Conservation (phyloP, 2,113 vertebrate genomes). For the Morone chrysops region DNA sequence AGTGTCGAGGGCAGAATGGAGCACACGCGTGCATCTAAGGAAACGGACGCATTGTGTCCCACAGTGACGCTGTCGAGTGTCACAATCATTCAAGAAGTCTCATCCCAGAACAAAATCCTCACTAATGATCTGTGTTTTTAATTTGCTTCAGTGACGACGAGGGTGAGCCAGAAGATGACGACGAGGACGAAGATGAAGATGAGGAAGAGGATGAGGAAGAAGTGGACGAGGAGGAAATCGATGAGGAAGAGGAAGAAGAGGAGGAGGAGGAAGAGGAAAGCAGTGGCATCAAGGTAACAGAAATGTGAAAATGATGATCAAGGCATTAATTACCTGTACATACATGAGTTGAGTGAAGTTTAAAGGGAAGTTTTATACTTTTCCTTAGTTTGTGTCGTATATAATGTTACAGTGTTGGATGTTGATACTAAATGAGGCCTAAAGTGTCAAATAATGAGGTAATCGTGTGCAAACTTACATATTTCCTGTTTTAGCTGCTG, state of each 20-base stretch:
- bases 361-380: neutral
- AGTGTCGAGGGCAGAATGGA: no score
- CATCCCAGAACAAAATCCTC: neutral
- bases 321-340: neutral
- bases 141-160: constrained; percentile 81
- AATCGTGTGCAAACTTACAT: no score
- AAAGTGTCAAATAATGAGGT: no score
- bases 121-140: neutral
- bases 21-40: no score
- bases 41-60: no score
- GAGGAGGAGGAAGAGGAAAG: constrained; percentile 68
- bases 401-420: no score
- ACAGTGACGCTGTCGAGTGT: no score
- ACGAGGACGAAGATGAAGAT: constrained; percentile 54
- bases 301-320: neutral
- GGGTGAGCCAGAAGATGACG: constrained; percentile 78
- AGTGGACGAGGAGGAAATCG: constrained; percentile 41
- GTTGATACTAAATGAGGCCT: no score
- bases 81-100: neutral
- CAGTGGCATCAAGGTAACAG: constrained; percentile 64
- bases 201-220: constrained; percentile 38
- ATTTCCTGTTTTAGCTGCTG: no score
- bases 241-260: constrained; percentile 61
- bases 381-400: no score
- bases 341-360: neutral